A percentile compares a stretch with the other conserved stretches of the same genome.
Evolutionary conservation across 2,113 vertebrate species (phyloP).

Genomic region (Lota lota): DNA sequence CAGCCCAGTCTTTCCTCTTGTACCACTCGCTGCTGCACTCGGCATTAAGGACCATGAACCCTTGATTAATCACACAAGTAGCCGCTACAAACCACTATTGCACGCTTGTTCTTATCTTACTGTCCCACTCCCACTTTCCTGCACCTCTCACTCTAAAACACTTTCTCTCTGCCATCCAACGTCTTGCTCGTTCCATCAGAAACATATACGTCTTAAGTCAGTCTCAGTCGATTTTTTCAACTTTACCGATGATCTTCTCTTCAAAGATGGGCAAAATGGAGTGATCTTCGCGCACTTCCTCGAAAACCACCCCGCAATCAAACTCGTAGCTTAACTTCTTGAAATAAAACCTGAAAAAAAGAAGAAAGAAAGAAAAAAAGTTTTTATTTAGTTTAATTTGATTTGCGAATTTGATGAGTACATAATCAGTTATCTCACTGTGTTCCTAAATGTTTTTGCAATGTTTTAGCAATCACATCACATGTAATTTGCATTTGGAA

Average conservation of each 20-base stretch:
- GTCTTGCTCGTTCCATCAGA: neutral
- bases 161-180: conserved; percentile 43
- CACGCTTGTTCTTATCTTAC: too few relatives aligned
- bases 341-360: conserved; percentile 88
- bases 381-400: neutral
- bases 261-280: conserved; percentile 86
- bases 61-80: too few relatives aligned
- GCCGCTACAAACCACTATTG: too few relatives aligned
- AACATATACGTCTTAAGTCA: neutral
- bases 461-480: too few relatives aligned
- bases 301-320: conserved; percentile 93
- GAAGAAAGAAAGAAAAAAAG: neutral
- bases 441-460: too few relatives aligned
- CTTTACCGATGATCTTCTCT: conserved; percentile 93
- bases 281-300: conserved; percentile 90
- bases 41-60: too few relatives aligned
- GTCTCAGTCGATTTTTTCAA: conserved; percentile 88
- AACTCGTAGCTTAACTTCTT: conserved; percentile 97
- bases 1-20: neutral
- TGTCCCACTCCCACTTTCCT: conserved; percentile 76
- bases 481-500: too few relatives aligned
- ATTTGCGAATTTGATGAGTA: too few relatives aligned
- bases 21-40: neutral
- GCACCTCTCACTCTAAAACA: conserved; percentile 45
- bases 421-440: too few relatives aligned